phyloP scores from a whole-genome alignment of 2,113 vertebrate genomes.

The Chaenocephalus aceratus region DNA sequence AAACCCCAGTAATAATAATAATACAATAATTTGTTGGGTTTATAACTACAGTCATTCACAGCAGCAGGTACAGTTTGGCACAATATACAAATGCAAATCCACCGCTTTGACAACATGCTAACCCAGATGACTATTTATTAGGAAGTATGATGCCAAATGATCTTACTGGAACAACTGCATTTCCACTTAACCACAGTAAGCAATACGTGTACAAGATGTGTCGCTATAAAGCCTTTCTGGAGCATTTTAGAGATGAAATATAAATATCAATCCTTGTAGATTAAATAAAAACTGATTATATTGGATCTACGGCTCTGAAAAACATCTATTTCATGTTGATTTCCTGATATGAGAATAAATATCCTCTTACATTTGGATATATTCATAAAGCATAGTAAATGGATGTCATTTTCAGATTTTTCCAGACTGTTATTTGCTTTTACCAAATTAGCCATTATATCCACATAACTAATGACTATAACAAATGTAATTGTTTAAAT shows the following conservation, averaged over 20 bases:
- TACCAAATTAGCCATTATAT: too few species aligned
- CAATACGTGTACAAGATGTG: background rate
- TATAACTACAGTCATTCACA: slow-evolving; percentile 10
- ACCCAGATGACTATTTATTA: background rate
- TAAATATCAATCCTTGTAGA: too few species aligned
- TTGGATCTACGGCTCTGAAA: too few species aligned
- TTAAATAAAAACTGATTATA: too few species aligned
- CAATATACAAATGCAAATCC: background rate
- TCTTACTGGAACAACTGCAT: background rate
- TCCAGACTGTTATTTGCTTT: too few species aligned
- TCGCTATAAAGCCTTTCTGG: background rate
- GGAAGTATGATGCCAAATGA: background rate
- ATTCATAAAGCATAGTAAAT: too few species aligned
- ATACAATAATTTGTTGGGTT: slow-evolving; percentile 4
- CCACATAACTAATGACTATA: too few species aligned
- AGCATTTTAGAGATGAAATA: slow-evolving; percentile 9
- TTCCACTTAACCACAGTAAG: background rate
- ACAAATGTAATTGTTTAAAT: too few species aligned
- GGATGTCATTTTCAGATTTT: too few species aligned
- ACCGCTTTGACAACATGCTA: background rate
- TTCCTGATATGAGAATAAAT: too few species aligned
- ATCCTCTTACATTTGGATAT: too few species aligned
- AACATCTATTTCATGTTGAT: too few species aligned
- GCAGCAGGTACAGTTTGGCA: background rate
- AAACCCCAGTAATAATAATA: background rate